Evolutionary conservation across 2,888 invertebrate species (phyloP), one percentile per base, ranked within the genome.

Genomic region (Halocaridina rubra): DNA sequence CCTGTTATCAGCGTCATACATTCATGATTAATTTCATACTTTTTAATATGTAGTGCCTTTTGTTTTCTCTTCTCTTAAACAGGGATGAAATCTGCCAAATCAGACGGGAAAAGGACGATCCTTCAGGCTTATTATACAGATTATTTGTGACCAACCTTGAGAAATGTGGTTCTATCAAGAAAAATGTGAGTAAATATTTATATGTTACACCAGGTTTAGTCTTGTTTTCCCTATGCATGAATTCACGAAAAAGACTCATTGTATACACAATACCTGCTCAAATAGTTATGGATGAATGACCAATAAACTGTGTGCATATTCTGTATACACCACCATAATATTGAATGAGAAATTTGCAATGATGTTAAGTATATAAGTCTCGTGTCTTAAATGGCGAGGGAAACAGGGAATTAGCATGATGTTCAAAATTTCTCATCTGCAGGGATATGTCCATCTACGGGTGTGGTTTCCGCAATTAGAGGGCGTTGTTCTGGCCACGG

Each of bases 391-490:
- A n/a, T n/a, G n/a, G n/a, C n/a, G n/a, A n/a, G n/a, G n/a, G n/a
- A n/a, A n/a, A n/a, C n/a, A n/a, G n/a, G n/a, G n/a, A n/a, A 61
- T 16, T 61, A 61, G n/a, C 22, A 61, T n/a, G n/a, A 61, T 61
- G 7, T 19, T 61, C n/a, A 61, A 19, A 19, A 61, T 61, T 61
- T 19, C 3, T 33, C 13, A 33, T 29, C 27, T 13, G 3, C 75
- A 81, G 96, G 96, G 96, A 0, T 96, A 96, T 91, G 96, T 96
- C 77, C 96, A 96, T 91, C 95, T 96, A 13, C 93, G 96, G 80
- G 94, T 97, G 81, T 96, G 96, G 96, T 97, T 97, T 91, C 96
- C 96, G 13, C 96, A 96, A 90, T 96, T 96, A 90, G 94, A 96
- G 0, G 96, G 96, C 0, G 96, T 96, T 27, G 96, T 96, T 88